Conservation (phyloP, 2,797 vertebrate genomes). For the Buceros bicornis region DNA sequence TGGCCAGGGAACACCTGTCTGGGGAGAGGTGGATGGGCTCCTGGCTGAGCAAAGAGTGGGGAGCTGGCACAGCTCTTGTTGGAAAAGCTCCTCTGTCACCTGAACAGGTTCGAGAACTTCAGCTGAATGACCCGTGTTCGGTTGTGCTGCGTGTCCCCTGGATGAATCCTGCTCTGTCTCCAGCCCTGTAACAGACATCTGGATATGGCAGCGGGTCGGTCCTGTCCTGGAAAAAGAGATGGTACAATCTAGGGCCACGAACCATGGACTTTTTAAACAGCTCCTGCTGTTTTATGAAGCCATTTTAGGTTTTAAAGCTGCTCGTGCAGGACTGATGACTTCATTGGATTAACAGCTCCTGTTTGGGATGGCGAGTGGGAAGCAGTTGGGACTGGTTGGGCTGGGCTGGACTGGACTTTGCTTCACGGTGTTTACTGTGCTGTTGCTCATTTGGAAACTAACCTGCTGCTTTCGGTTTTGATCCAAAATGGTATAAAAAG, state of each 20-base stretch:
- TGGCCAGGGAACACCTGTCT: not conserved
- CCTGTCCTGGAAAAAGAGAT: not conserved
- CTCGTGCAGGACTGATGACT: not conserved
- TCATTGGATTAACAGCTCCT: not conserved
- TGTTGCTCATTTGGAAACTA: not conserved
- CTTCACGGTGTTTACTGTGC: not conserved
- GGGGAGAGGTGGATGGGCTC: not conserved
- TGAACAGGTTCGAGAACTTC: not conserved
- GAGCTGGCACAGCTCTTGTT: not conserved
- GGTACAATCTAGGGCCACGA: rapidly evolving
- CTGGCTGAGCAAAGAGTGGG: not conserved
- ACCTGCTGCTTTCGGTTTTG: not conserved
- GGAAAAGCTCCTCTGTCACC: not conserved
- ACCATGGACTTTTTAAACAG: not conserved
- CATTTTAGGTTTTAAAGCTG: not conserved
- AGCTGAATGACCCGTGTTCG: not conserved
- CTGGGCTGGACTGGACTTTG: conserved; percentile 41
- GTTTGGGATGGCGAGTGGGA: not conserved
- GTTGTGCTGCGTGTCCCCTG: not conserved
- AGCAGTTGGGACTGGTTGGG: not conserved
- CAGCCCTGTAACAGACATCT: not conserved
- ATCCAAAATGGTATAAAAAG: not conserved
- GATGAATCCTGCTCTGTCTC: not conserved
- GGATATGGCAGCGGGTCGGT: not conserved
- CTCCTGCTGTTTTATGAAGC: not conserved